Conservation (phyloP, 1,140 invertebrate species). For the Trichomalopsis sarcophagae region DNA sequence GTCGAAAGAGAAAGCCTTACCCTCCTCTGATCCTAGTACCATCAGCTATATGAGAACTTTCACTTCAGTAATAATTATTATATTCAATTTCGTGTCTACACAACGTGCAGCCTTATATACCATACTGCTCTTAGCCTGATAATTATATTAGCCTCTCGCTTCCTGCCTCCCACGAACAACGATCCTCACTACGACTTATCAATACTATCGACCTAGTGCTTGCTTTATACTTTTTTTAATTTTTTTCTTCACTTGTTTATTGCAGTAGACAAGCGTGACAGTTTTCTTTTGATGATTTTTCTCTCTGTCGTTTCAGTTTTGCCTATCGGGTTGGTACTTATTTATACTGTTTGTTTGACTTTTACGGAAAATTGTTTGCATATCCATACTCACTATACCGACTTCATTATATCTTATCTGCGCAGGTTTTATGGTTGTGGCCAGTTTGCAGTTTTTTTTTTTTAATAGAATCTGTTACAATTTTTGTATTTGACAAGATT, state of each 20-base stretch:
- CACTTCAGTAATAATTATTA: conserved; percentile 52
- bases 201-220: conserved; percentile 52
- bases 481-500: conserved; percentile 58
- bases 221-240: conserved; percentile 26
- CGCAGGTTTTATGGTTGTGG: conserved; percentile 24
- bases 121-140: conserved; percentile 54
- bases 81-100: conserved; percentile 48
- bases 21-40: conserved; percentile 39
- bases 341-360: background rate
- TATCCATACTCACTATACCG: conserved; percentile 21
- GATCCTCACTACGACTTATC: conserved; percentile 32
- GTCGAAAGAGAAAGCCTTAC: conserved; percentile 55
- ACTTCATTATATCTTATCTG: conserved; percentile 30
- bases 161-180: conserved; percentile 54
- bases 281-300: conserved; percentile 16
- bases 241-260: conserved; percentile 3
- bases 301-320: background rate
- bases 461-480: background rate
- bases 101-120: conserved; percentile 43
- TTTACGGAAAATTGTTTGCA: background rate
- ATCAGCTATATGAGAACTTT: conserved; percentile 49
- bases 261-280: conserved; percentile 26
- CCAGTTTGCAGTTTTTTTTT: conserved; percentile 40
- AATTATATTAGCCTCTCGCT: conserved; percentile 52
- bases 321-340: background rate